Conservation (phyloP, 2,888 invertebrate genomes). For the Drosophila mulleri region DNA sequence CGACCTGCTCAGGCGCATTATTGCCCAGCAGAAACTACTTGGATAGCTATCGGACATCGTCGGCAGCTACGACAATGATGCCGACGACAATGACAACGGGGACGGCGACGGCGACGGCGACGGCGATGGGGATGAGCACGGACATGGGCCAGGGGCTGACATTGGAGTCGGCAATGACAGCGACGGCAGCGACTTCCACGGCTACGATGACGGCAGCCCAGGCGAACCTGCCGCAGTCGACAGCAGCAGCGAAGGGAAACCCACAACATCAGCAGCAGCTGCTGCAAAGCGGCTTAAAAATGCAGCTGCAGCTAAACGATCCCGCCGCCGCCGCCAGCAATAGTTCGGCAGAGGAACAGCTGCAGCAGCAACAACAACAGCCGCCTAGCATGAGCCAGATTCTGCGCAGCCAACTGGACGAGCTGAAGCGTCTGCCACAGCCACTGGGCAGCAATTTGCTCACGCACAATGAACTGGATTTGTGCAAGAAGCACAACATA, state of each 20-base stretch:
- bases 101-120: constrained; percentile 77
- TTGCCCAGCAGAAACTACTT: constrained; percentile 85
- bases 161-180: constrained; percentile 68
- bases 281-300: constrained; percentile 53
- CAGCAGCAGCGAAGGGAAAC: constrained; percentile 70
- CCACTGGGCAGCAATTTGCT: constrained; percentile 87
- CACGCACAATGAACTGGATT: constrained; percentile 89
- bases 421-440: constrained; percentile 78
- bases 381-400: constrained; percentile 86
- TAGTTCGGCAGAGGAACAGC: constrained; percentile 48
- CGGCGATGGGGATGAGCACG: constrained; percentile 79
- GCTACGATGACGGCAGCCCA: constrained; percentile 76
- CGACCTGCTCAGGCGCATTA: constrained; percentile 85
- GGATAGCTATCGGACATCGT: constrained; percentile 86
- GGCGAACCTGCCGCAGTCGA: constrained; percentile 67
- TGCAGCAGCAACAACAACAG: constrained; percentile 30
- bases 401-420: constrained; percentile 85
- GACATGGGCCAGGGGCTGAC: constrained; percentile 76
- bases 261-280: constrained; percentile 75
- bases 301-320: constrained; percentile 65
- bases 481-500: constrained; percentile 91
- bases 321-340: constrained; percentile 53
- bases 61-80: constrained; percentile 86
- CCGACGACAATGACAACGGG: constrained; percentile 85
- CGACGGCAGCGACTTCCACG: constrained; percentile 75